A percentile compares a stretch with the other conserved stretches of the same genome.
Conservation (phyloP, 2,888 invertebrate genomes). For the Dinocampus coccinellae region DNA sequence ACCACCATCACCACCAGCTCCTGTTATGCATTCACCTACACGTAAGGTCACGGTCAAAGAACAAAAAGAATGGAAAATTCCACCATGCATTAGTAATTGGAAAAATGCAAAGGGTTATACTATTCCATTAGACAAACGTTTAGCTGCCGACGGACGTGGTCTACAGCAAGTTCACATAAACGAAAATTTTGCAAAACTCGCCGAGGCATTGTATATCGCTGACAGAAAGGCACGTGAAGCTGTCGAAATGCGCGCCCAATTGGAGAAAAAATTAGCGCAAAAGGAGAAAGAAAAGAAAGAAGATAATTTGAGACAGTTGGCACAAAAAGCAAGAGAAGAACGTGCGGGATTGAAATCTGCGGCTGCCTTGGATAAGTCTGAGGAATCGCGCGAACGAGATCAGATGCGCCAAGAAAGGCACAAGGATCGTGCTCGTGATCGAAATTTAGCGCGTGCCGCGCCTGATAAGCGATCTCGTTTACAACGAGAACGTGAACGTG, state of each 20-base stretch:
- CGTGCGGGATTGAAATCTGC: constrained; percentile 83
- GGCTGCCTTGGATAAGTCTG: constrained; percentile 72
- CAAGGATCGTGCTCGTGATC: constrained; percentile 91
- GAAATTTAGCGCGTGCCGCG: constrained; percentile 93
- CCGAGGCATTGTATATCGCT: constrained; percentile 97
- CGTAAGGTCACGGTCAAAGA: constrained; percentile 98
- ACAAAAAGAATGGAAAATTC: constrained; percentile 99
- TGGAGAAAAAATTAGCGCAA: constrained; percentile 96
- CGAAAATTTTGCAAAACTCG: constrained; percentile 98
- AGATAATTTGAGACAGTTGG: constrained; percentile 91
- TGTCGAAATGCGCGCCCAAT: constrained; percentile 94
- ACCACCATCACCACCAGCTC: constrained; percentile 98
- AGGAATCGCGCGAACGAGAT: constrained; percentile 86
- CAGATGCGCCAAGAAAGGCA: constrained; percentile 89
- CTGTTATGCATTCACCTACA: constrained; percentile 98
- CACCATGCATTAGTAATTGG: constrained; percentile 99
- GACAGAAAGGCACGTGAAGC: constrained; percentile 97
- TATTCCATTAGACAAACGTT: constrained; percentile 95
- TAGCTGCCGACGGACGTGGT: constrained; percentile 98
- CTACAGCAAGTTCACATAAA: constrained; percentile 98
- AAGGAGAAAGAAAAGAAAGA: constrained; percentile 99
- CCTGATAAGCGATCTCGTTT: constrained; percentile 94
- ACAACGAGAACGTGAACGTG: constrained; percentile 92
- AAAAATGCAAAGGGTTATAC: constrained; percentile 99
- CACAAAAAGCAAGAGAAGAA: constrained; percentile 95